Conservation (phyloP, 2,888 invertebrate genomes). For the Drosophila leonis region DNA sequence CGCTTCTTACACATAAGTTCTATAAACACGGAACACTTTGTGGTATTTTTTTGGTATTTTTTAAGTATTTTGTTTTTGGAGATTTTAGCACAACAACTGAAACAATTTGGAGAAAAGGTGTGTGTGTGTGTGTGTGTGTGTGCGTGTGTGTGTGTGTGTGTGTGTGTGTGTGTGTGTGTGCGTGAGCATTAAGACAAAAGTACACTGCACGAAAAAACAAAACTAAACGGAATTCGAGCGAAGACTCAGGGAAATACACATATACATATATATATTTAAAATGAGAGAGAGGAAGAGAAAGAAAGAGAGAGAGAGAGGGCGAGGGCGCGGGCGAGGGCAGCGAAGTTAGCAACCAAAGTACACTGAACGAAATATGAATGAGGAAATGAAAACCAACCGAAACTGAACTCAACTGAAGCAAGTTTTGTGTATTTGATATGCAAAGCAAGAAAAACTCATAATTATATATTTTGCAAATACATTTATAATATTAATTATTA, state of each 20-base stretch:
- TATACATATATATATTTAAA: slow-evolving; percentile 5
- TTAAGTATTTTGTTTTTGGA: slow-evolving; percentile 30
- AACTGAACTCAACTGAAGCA: slow-evolving; percentile 44
- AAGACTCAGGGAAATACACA: not conserved
- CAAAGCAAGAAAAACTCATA: slow-evolving; percentile 84
- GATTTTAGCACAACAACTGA: slow-evolving; percentile 64
- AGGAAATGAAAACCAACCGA: slow-evolving; percentile 14
- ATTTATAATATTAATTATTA: slow-evolving; percentile 83
- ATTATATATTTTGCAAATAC: slow-evolving; percentile 83
- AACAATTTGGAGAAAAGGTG: slow-evolving; percentile 47
- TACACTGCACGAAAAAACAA: slow-evolving; percentile 38
- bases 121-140: slow-evolving; percentile 23
- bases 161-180: slow-evolving; percentile 22
- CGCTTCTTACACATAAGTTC: slow-evolving; percentile 37
- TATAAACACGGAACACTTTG: slow-evolving; percentile 60
- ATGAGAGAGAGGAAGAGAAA: slow-evolving; percentile 25
- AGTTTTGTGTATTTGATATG: slow-evolving; percentile 69
- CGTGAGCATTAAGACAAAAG: slow-evolving; percentile 29
- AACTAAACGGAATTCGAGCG: slow-evolving; percentile 11
- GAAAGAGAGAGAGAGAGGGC: slow-evolving; percentile 9
- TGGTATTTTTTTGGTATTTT: slow-evolving; percentile 37
- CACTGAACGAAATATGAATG: slow-evolving; percentile 8
- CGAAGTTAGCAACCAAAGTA: not conserved
- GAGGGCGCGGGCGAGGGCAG: slow-evolving; percentile 4
- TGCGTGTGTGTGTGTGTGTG: not conserved